Conservation (phyloP, 2,113 vertebrate species). For the Coracopsis vasa region DNA sequence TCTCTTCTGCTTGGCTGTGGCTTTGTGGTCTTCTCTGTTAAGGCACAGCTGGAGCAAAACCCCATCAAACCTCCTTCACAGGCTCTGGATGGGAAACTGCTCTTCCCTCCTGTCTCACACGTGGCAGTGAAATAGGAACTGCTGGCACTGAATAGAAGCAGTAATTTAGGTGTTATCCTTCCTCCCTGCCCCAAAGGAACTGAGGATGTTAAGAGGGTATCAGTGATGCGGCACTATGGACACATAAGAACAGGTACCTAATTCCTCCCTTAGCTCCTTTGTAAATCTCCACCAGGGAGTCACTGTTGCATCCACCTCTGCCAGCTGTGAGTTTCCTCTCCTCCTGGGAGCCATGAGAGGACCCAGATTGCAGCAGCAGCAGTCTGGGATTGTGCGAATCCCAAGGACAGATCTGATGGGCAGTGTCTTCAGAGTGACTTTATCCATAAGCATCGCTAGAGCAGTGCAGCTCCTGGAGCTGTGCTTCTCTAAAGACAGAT, state of each 20-base stretch:
- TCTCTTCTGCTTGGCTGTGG: neutral
- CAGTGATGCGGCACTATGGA: neutral
- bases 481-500: neutral
- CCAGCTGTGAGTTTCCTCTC: neutral
- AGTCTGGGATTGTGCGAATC: neutral
- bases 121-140: neutral
- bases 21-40: too few species aligned
- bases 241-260: neutral
- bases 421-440: neutral
- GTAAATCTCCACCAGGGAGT: neutral
- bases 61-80: neutral
- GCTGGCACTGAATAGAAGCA: neutral
- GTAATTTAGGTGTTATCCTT: neutral
- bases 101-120: neutral
- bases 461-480: neutral
- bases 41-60: neutral
- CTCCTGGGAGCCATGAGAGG: neutral
- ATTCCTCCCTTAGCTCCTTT: neutral
- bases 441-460: fast-evolving
- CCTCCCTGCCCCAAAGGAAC: neutral
- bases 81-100: neutral
- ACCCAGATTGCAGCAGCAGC: neutral
- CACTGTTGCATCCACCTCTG: neutral
- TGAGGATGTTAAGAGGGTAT: neutral
- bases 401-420: neutral